Percentiles rank a stretch among this genome's conserved stretches.
These are phyloP conservation scores for Caenorhabditis inopinata DNA, from an alignment of 1,140 invertebrate species.

Conservation along the genomic window DNA sequence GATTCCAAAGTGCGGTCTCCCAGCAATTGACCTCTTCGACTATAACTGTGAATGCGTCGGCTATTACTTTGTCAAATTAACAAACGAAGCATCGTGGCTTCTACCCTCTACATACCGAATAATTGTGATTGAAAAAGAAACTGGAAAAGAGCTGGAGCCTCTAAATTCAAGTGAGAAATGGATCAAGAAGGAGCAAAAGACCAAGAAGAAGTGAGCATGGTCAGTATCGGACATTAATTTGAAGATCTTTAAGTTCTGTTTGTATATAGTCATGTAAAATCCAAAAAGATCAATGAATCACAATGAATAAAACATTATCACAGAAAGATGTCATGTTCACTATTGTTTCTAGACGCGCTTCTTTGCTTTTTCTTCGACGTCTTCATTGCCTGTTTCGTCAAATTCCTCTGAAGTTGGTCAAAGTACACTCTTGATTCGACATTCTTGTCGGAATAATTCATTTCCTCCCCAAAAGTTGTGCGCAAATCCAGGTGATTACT, in stretches of 20 bases:
- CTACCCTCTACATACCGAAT: slow-evolving; percentile 30
- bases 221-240: too few species aligned
- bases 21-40: slow-evolving; percentile 44
- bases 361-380: not conserved
- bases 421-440: slow-evolving; percentile 11
- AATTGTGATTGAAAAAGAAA: slow-evolving; percentile 30
- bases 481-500: not conserved
- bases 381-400: slow-evolving; percentile 8
- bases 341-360: not conserved
- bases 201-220: slow-evolving; percentile 16
- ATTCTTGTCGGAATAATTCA: slow-evolving; percentile 17
- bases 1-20: slow-evolving; percentile 29
- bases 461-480: not conserved
- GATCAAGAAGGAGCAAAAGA: slow-evolving; percentile 30
- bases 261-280: not conserved
- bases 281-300: not conserved
- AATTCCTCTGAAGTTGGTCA: not conserved
- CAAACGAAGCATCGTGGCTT: slow-evolving; percentile 40
- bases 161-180: slow-evolving; percentile 43
- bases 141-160: slow-evolving; percentile 21
- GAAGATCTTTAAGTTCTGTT: not conserved
- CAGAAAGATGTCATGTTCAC: slow-evolving; percentile 14
- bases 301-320: not conserved
- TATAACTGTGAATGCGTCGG: slow-evolving; percentile 32
- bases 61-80: slow-evolving; percentile 41